Evolutionary conservation across 2,113 vertebrate genomes (phyloP).

Genomic region (Petrocephalus microphthalmus): DNA sequence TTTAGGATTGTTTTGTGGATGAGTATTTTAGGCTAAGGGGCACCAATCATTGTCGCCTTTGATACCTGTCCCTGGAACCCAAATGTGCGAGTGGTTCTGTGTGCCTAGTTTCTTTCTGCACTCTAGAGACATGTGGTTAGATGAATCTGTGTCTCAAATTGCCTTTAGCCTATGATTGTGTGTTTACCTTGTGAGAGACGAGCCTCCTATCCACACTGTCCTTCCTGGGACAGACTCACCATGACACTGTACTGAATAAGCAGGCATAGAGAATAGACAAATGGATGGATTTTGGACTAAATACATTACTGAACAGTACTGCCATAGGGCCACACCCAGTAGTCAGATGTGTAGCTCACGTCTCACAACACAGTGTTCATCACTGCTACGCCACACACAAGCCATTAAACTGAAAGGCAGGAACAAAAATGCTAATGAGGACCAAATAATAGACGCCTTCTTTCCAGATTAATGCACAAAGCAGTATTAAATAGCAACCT

Average conservation of each 20-base stretch:
- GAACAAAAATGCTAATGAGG: conserved; percentile 2
- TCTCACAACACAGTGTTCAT: no score
- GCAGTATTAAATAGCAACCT: conserved; percentile 41
- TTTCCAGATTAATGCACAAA: conserved; percentile 37
- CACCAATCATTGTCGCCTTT: neutral
- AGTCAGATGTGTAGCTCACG: neutral
- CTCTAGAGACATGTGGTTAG: neutral
- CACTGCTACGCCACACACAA: neutral
- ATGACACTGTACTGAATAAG: neutral
- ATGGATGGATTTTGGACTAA: neutral
- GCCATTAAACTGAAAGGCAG: neutral
- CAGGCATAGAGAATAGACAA: neutral
- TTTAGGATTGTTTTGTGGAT: neutral
- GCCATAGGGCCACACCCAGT: neutral
- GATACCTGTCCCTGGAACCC: neutral
- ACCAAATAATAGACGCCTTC: neutral
- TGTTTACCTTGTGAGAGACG: neutral
- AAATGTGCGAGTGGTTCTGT: neutral
- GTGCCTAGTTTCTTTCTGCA: neutral
- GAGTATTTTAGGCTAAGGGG: neutral
- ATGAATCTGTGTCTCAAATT: neutral
- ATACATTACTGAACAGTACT: neutral
- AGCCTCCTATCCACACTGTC: neutral
- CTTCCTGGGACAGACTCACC: neutral
- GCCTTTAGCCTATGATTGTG: neutral